A percentile compares a stretch with the other conserved stretches of the same genome.
phyloP scores from a whole-genome alignment of 2,888 invertebrate species.

The Pherbina coryleti region DNA sequence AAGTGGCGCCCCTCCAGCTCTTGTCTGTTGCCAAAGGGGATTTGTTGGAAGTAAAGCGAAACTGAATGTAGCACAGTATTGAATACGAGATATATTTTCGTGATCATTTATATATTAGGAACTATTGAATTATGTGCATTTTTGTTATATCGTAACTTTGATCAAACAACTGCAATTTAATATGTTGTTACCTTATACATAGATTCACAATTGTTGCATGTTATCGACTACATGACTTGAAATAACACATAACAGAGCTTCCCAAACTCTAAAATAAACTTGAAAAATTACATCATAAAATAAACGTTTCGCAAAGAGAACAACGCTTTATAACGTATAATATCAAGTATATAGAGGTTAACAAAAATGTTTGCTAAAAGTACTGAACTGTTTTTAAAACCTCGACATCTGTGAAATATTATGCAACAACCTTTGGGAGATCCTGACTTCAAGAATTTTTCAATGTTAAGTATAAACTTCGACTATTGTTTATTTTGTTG shows the following conservation, averaged over 20 bases:
- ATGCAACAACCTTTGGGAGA: no score
- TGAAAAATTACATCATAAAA: no score
- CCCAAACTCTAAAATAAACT: not conserved
- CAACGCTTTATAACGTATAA: no score
- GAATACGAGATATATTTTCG: not conserved
- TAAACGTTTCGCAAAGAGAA: no score
- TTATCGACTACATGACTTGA: not conserved
- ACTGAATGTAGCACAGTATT: not conserved
- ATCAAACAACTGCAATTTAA: not conserved
- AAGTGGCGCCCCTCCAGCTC: conserved; percentile 22
- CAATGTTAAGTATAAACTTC: no score
- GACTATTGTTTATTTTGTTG: conserved; percentile 14
- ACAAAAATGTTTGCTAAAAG: no score
- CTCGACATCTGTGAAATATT: no score
- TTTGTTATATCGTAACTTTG: conserved; percentile 17
- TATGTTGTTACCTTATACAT: conserved; percentile 44
- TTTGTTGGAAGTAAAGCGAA: not conserved
- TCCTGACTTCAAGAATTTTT: no score
- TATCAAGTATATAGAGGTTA: no score
- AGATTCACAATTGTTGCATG: conserved; percentile 28
- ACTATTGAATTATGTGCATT: conserved; percentile 16
- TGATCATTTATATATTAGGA: conserved; percentile 1
- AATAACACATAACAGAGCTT: conserved; percentile 19
- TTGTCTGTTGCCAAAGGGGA: not conserved
- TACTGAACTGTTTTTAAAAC: no score